phyloP scores from a whole-genome alignment of 1,140 invertebrate genomes.

The Drosophila grimshawi region DNA sequence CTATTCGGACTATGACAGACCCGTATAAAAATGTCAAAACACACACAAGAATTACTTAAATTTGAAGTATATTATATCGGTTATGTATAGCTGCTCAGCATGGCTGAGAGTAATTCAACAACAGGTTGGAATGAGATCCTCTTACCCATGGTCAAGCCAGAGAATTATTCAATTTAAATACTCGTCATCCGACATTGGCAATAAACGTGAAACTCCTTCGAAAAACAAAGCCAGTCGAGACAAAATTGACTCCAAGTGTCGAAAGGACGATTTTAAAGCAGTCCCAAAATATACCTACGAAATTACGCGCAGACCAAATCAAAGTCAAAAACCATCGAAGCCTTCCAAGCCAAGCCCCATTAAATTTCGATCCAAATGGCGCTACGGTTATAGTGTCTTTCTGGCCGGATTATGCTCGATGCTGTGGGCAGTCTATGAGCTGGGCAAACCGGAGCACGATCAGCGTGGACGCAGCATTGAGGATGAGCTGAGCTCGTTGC shows the following conservation, averaged over 20 bases:
- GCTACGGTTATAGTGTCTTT: constrained; percentile 71
- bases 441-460: constrained; percentile 90
- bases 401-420: constrained; percentile 84
- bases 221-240: neutral
- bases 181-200: neutral
- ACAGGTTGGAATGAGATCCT: neutral
- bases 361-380: neutral
- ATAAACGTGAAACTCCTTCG: neutral
- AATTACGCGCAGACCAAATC: neutral
- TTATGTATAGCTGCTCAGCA: constrained; percentile 22
- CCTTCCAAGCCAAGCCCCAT: neutral
- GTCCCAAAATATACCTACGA: neutral
- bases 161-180: neutral
- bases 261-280: neutral
- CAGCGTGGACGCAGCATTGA: constrained; percentile 90
- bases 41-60: neutral
- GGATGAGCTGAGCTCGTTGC: constrained; percentile 92
- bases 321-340: neutral
- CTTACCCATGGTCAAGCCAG: neutral
- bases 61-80: constrained; percentile 11
- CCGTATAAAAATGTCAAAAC: neutral
- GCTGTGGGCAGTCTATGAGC: constrained; percentile 87
- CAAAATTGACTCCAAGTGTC: neutral
- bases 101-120: constrained; percentile 17
- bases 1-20: neutral